phyloP scores from a whole-genome alignment of 1,140 invertebrate genomes.

The Orius laevigatus region DNA sequence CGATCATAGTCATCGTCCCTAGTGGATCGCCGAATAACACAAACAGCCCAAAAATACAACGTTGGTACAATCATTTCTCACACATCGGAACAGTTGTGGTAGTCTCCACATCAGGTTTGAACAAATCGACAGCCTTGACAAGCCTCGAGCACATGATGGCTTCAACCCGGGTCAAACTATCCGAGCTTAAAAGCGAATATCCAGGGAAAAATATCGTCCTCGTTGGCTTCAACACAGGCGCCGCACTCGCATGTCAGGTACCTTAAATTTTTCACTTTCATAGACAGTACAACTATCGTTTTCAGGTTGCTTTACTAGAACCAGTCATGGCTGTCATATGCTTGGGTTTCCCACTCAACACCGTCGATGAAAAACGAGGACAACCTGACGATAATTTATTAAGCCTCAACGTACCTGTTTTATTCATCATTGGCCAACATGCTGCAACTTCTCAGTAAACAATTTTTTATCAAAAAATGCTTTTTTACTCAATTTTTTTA shows the following conservation, averaged over 20 bases:
- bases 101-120: constrained; percentile 15
- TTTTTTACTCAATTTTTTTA: neutral
- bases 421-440: constrained; percentile 69
- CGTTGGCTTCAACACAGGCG: constrained; percentile 57
- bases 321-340: constrained; percentile 58
- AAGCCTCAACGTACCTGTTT: constrained; percentile 52
- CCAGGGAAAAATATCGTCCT: constrained; percentile 56
- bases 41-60: constrained; percentile 3
- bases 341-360: constrained; percentile 62
- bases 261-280: neutral
- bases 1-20: constrained; percentile 10
- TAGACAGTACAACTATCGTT: constrained; percentile 10
- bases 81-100: constrained; percentile 6
- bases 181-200: constrained; percentile 47
- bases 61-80: constrained; percentile 9
- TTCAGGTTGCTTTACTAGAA: constrained; percentile 39
- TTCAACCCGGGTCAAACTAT: constrained; percentile 47
- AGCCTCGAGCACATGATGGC: constrained; percentile 54
- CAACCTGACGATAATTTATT: constrained; percentile 59
- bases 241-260: constrained; percentile 50
- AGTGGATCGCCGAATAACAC: neutral
- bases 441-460: constrained; percentile 32
- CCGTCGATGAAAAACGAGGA: constrained; percentile 57
- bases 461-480: no score
- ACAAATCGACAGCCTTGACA: constrained; percentile 33